Percentiles rank a stretch among this genome's conserved stretches.
Evolutionary conservation across 2,113 vertebrate species (phyloP).

Genomic region (Brachypteracias leptosomus): DNA sequence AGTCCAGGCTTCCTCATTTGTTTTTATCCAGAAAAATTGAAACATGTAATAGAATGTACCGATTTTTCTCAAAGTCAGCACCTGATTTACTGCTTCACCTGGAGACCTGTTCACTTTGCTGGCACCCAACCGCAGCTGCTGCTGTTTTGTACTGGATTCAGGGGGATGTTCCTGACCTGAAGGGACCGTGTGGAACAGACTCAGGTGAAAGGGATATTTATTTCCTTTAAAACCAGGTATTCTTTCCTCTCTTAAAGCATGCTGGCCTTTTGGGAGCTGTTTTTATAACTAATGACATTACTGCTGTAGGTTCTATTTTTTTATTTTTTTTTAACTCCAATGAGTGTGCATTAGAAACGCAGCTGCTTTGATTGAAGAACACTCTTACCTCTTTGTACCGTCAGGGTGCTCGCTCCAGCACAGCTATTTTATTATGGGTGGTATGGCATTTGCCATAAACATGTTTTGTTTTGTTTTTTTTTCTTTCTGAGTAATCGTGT

Average conservation of each 20-base stretch:
- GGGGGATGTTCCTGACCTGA: background rate
- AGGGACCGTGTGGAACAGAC: fast-evolving
- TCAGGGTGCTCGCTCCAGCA: background rate
- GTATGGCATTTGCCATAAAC: background rate
- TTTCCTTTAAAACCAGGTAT: background rate
- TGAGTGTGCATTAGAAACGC: background rate
- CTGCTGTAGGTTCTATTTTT: background rate
- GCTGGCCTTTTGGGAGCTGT: background rate
- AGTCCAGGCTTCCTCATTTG: background rate
- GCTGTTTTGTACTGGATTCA: background rate
- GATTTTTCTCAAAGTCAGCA: background rate
- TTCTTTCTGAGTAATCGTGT: background rate
- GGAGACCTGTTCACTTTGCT: background rate
- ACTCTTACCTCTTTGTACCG: background rate
- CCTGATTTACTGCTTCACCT: background rate
- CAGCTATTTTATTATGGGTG: background rate
- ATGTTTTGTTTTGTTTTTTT: background rate
- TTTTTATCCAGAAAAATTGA: background rate
- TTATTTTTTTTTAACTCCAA: background rate
- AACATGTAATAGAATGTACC: background rate
- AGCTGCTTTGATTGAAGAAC: background rate
- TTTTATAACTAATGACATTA: background rate
- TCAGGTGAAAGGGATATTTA: background rate
- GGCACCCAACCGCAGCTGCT: background rate
- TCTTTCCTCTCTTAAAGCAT: background rate